Evolutionary conservation across 2,888 invertebrate species (phyloP).

Genomic region (Zootermopsis nevadensis): DNA sequence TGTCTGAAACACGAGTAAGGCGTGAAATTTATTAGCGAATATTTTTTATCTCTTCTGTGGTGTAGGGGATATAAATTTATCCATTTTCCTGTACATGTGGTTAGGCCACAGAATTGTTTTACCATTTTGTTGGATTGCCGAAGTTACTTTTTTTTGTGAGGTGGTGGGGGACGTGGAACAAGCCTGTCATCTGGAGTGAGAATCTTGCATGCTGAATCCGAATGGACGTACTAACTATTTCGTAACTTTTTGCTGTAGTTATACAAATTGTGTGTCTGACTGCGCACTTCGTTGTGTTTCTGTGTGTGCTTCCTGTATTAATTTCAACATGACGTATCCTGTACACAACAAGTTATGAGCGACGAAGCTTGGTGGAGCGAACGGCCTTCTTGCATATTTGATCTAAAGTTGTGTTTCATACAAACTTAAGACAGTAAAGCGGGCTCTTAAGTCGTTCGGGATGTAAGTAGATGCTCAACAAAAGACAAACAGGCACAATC

Average conservation of each 20-base stretch:
- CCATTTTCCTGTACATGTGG: neutral
- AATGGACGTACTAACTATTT: neutral
- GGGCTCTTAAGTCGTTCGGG: neutral
- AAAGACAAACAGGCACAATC: no score
- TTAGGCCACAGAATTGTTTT: neutral
- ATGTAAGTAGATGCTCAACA: no score
- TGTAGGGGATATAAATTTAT: neutral
- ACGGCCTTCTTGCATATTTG: neutral
- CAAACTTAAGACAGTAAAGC: neutral
- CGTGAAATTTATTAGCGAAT: neutral
- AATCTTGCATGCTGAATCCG: conserved; percentile 4
- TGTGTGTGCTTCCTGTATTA: neutral
- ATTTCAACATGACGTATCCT: neutral
- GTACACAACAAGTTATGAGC: neutral
- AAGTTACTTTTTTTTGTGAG: neutral
- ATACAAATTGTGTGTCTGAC: neutral
- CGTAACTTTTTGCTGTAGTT: neutral
- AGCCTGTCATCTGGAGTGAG: neutral
- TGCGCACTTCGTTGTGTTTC: neutral
- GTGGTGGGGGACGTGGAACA: neutral
- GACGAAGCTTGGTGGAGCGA: neutral
- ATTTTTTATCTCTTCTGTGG: neutral
- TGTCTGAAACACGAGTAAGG: neutral
- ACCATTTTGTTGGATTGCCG: neutral
- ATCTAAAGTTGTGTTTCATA: neutral